These are phyloP conservation scores for Fragum sueziense DNA, from an alignment of 2,888 invertebrate genomes.

Conservation along the genomic window DNA sequence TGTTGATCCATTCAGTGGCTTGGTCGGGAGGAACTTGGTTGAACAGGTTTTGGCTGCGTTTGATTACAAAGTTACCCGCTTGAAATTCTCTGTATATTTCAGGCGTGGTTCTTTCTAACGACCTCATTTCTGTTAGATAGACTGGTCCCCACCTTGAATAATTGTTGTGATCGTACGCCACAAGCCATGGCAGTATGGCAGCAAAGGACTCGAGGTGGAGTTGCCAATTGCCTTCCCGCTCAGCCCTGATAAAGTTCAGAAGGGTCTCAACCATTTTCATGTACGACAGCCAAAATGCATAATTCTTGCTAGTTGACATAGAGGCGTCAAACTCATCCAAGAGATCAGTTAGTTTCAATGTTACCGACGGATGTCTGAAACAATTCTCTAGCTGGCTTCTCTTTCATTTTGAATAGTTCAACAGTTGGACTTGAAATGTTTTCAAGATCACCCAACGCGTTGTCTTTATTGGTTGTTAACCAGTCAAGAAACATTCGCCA, in stretches of 20 bases:
- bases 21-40: too few relatives aligned
- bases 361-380: neutral
- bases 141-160: slow-evolving; percentile 56
- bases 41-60: too few relatives aligned
- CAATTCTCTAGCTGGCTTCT: neutral
- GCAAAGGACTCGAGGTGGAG: slow-evolving; percentile 45
- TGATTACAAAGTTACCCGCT: too few relatives aligned
- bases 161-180: slow-evolving; percentile 48
- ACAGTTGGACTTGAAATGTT: neutral
- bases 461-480: neutral
- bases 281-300: slow-evolving; percentile 12
- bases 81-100: too few relatives aligned
- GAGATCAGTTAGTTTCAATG: neutral
- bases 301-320: slow-evolving; percentile 12
- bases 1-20: too few relatives aligned
- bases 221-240: slow-evolving; percentile 47
- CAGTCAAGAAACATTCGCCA: slow-evolving; percentile 22
- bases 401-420: neutral
- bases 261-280: neutral
- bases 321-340: slow-evolving; percentile 9
- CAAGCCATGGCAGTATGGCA: slow-evolving; percentile 47
- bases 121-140: slow-evolving; percentile 47
- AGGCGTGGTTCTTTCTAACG: too few relatives aligned
- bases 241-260: slow-evolving; percentile 41
- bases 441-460: neutral